Percentiles rank a stretch among this genome's conserved stretches.
Evolutionary conservation across 2,888 invertebrate species (phyloP).

Genomic region (Panorpa germanica): DNA sequence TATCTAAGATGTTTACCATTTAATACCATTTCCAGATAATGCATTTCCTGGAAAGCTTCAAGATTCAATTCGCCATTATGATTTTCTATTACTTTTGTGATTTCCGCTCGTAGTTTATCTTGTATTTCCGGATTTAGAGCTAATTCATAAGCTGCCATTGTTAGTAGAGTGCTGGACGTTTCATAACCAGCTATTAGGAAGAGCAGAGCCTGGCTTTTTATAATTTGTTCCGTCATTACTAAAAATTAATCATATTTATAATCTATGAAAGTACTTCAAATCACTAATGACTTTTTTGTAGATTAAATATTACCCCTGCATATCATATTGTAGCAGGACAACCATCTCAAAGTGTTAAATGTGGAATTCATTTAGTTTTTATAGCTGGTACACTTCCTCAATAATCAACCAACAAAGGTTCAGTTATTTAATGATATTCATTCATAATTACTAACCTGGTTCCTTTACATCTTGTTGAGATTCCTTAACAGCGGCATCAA

Average conservation of each 20-base stretch:
- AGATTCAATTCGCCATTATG: conserved; percentile 18
- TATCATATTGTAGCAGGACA: neutral
- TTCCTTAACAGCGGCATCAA: conserved; percentile 27
- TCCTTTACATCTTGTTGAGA: conserved; percentile 10
- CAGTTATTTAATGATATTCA: conserved; percentile 2
- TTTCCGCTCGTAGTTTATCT: conserved; percentile 25
- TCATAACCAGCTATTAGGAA: conserved; percentile 41
- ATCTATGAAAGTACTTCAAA: too few relatives aligned
- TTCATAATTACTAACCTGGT: conserved; percentile 8
- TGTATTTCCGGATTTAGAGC: conserved; percentile 29
- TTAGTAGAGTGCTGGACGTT: conserved; percentile 35
- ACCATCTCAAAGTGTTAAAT: too few relatives aligned
- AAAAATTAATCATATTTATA: conserved; percentile 13
- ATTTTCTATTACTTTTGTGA: conserved; percentile 22
- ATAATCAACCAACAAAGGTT: too few relatives aligned
- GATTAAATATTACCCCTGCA: neutral
- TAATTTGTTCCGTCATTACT: conserved; percentile 31
- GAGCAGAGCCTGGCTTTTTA: conserved; percentile 34
- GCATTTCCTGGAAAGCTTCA: conserved; percentile 16
- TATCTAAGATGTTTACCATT: conserved; percentile 12
- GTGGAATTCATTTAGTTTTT: too few relatives aligned
- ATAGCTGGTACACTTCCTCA: too few relatives aligned
- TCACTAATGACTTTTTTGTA: too few relatives aligned
- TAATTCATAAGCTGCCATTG: conserved; percentile 31
- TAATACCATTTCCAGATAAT: conserved; percentile 17